Base-by-base conservation (phyloP, 2,113 vertebrate species). In the Thryonomys swinderianus region DNA sequence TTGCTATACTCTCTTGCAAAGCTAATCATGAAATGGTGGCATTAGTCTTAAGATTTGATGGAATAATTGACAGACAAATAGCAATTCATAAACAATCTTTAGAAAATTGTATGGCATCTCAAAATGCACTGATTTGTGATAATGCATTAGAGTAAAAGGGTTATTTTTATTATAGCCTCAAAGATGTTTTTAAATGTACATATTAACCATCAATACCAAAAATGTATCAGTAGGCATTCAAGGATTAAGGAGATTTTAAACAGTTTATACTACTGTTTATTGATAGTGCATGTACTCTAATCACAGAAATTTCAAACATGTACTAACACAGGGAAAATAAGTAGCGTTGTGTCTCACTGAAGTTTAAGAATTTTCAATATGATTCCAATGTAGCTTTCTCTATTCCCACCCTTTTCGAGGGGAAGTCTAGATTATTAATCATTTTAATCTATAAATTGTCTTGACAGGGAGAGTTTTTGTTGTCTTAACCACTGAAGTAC, bases 161-260 rank as follows among this genome's bases (percentile, higher is more conserved):
- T 18, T 94, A 10, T 20, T 66, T 53, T 21, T 86, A 91, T 69
- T 61, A 37, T 2, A 71, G 37, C 25, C 91, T 84, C 94, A 48
- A 86, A 86, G 81, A 62, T 83, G 23, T 37, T 91, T 90, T n/a
- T 27, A 88, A 94, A 80, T 66, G 37, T 79, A n/a, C 25, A 59
- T 85, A 73, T 73, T 42, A 76, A 25, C 42, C 42, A 76, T 32
- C 42, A 23, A 45, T 73, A 27, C 6, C 45, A 7, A 71, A 40
- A 74, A 45, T 13, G 20, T 59, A 66, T 12, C 74, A 92, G 10
- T 51, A 88, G 69, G 69, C 40, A 45, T 30, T 74, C 23, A 42
- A 30, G 10, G 27, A 14, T 17, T 76, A 25, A 42, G 42, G 85
- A 64, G 27, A 55, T 71, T 91, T 90, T 55, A 57, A 88, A 88